A percentile compares a stretch with the other conserved stretches of the same genome.
Conservation (phyloP, 1,140 invertebrate species). For the Drosophila nasuta region DNA sequence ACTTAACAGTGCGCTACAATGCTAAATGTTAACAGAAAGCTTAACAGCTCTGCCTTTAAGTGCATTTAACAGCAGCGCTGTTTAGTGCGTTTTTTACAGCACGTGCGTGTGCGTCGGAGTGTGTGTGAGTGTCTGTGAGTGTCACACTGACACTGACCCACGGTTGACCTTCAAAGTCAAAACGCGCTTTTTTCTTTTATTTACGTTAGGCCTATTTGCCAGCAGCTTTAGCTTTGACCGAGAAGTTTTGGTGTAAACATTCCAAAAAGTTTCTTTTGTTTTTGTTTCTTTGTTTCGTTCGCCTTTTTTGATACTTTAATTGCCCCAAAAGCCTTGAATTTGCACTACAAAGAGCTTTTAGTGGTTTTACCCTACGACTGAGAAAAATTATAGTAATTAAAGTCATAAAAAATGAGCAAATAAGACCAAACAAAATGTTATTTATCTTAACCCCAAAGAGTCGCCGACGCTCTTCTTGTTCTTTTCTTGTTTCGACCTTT, state of each 20-base stretch:
- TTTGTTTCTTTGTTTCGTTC: conserved; percentile 39
- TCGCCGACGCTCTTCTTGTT: conserved; percentile 23
- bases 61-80: conserved; percentile 4
- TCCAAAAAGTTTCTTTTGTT: conserved; percentile 44
- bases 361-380: conserved; percentile 52
- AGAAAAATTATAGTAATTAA: conserved; percentile 79
- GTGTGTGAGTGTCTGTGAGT: background rate
- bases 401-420: conserved; percentile 69
- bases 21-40: background rate
- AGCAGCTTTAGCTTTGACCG: conserved; percentile 5
- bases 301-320: conserved; percentile 64
- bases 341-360: conserved; percentile 70
- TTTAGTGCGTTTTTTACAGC: conserved; percentile 4
- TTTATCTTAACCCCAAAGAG: conserved; percentile 49
- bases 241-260: conserved; percentile 28
- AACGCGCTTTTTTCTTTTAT: conserved; percentile 8
- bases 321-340: conserved; percentile 72
- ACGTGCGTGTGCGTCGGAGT: background rate
- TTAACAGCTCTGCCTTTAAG: background rate
- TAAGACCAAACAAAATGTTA: conserved; percentile 39
- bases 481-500: conserved; percentile 36
- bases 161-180: conserved; percentile 53
- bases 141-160: conserved; percentile 30
- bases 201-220: conserved; percentile 49
- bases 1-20: background rate